Evolutionary conservation across 2,888 invertebrate genomes (phyloP), one percentile per base, ranked within the genome.

Genomic region (Heteromurus nitidus): DNA sequence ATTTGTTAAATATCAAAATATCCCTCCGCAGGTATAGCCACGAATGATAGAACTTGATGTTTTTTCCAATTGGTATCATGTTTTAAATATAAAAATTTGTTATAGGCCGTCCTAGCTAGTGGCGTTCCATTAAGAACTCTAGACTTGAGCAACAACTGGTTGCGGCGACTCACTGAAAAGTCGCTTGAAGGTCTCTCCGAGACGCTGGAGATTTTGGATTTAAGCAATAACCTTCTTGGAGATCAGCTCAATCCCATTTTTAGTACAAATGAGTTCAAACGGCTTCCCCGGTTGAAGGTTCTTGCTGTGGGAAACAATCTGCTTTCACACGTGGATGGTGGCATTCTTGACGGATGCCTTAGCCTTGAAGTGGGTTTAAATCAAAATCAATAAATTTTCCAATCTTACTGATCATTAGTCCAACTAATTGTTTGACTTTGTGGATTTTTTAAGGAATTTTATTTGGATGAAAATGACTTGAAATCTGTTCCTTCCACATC

Each of bases 211-310:
- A 82, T 82, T 91, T 88, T 82, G 22, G 91, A 92, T 18, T 89
- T 97, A 70, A 92, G 94, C 30, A 93, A 95, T 88, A 97, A 97
- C 88, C 90, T 95, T n/a, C 91, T 97, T 30, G 96, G 96, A 0
- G 96, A 96, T 88, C 95, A 94, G 87, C 90, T 96, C 30, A 96
- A 96, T 90, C 96, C 96, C 0, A 95, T 96, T 86, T 96, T 96
- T 89, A 95, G 95, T 22, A 94, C 94, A 53, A 93, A 93, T 31
- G 96, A 96, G 89, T 93, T 96, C 82, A 94, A 95, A 86, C 93
- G 94, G 18, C 90, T 96, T 82, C 92, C 92, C 2, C 92, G 93
- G 81, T 90, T 96, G 73, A 92, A 93, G 88, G 90, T 94, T 44
- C 89, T 97, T 76, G 95, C 96, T 88, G 90, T 97, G 55, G 94